A percentile compares a stretch with the other conserved stretches of the same genome.
These are phyloP conservation scores for Leptinotarsa juncta DNA, from an alignment of 2,888 invertebrate species.

Conservation along the genomic window DNA sequence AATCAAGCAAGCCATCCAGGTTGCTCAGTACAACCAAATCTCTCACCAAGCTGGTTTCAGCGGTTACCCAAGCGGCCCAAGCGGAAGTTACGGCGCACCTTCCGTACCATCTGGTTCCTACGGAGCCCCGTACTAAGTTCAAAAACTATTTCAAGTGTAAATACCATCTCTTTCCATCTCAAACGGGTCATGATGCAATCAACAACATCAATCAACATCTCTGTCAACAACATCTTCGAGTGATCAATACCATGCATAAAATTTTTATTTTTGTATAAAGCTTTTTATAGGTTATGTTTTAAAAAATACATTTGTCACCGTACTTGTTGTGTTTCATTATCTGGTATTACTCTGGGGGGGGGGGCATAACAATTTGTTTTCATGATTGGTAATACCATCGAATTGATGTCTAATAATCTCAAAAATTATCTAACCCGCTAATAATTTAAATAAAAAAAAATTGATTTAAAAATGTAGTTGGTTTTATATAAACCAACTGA, in stretches of 20 bases:
- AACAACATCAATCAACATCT: slow-evolving; percentile 50
- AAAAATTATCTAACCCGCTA: too few species aligned
- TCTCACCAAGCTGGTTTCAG: slow-evolving; percentile 67
- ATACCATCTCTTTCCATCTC: slow-evolving; percentile 56
- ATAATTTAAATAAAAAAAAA: too few species aligned
- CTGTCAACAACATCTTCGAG: slow-evolving; percentile 53
- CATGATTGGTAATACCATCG: too few species aligned
- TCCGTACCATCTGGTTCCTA: slow-evolving; percentile 69
- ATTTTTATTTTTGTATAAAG: slow-evolving; percentile 67
- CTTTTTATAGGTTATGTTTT: slow-evolving; percentile 65
- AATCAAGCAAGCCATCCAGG: slow-evolving; percentile 88
- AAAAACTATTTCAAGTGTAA: slow-evolving; percentile 57
- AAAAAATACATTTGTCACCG: slow-evolving; percentile 70
- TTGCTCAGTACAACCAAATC: slow-evolving; percentile 84
- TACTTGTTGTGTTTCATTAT: slow-evolving; percentile 50
- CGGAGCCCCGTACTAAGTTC: slow-evolving; percentile 51
- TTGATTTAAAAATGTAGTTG: too few species aligned
- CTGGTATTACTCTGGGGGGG: too few species aligned
- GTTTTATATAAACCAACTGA: too few species aligned
- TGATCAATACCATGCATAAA: slow-evolving; percentile 57
- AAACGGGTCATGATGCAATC: slow-evolving; percentile 66
- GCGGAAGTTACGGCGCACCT: slow-evolving; percentile 67
- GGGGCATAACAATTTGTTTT: too few species aligned
- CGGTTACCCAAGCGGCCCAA: slow-evolving; percentile 67
- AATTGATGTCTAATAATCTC: too few species aligned